Conservation (phyloP, 2,113 vertebrate species). For the Gasterosteus aculeatus region DNA sequence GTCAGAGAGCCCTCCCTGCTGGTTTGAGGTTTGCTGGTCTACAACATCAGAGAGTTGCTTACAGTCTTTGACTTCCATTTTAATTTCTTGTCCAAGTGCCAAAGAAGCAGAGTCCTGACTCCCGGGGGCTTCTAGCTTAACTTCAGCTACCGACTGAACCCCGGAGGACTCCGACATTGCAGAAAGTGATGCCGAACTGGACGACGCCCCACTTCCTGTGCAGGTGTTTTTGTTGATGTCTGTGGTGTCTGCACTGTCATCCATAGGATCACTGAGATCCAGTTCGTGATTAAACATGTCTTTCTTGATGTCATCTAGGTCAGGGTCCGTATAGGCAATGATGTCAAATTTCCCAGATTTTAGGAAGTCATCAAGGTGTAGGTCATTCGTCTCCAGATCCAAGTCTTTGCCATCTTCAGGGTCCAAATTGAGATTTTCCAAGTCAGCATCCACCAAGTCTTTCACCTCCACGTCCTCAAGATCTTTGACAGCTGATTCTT, state of each 20-base stretch:
- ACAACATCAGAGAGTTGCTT: conserved; percentile 47
- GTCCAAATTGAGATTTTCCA: conserved; percentile 94
- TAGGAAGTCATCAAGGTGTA: conserved; percentile 96
- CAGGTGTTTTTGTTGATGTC: conserved; percentile 69
- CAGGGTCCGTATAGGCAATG: conserved; percentile 96
- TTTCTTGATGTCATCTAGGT: conserved; percentile 94
- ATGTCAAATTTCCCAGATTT: conserved; percentile 96
- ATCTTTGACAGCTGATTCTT: conserved; percentile 92
- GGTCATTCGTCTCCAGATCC: conserved; percentile 92
- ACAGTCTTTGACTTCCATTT: conserved; percentile 78
- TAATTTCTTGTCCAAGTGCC: conserved; percentile 73
- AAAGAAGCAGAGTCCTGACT: conserved; percentile 61
- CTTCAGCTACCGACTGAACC: conserved; percentile 71
- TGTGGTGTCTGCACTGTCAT: conserved; percentile 82
- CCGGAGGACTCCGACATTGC: conserved; percentile 81
- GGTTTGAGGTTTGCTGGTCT: conserved; percentile 73
- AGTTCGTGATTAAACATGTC: conserved; percentile 95
- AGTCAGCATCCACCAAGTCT: conserved; percentile 92
- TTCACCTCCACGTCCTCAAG: conserved; percentile 93
- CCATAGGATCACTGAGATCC: conserved; percentile 92
- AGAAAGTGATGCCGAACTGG: conserved; percentile 73
- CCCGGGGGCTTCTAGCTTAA: conserved; percentile 77
- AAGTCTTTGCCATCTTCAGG: conserved; percentile 94
- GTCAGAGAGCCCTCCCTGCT: conserved; percentile 77
- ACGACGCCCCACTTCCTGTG: conserved; percentile 63